Conservation (phyloP, 2,113 vertebrate species). For the Bos javanicus region DNA sequence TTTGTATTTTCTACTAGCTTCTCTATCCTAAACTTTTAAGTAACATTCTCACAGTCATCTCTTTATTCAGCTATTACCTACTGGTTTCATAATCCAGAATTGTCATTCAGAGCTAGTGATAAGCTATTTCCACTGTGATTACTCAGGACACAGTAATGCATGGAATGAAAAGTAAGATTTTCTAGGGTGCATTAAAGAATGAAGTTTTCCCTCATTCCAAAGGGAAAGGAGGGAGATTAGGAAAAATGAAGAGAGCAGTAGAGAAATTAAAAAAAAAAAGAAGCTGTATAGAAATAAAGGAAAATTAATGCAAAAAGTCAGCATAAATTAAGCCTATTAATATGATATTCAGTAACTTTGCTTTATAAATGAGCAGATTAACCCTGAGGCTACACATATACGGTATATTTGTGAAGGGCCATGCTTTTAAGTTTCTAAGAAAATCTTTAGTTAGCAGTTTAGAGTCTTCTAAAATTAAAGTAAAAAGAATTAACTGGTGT, state of each 20-base stretch:
- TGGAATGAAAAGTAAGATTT: background rate
- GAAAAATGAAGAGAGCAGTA: background rate
- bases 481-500: constrained; percentile 51
- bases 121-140: background rate
- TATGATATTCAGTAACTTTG: background rate
- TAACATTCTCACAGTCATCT: background rate
- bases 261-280: background rate
- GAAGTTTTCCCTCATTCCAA: background rate
- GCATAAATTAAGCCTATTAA: background rate
- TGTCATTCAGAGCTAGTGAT: background rate
- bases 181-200: background rate
- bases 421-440: constrained; percentile 12
- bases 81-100: background rate
- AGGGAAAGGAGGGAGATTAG: background rate
- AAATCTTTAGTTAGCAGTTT: constrained; percentile 56
- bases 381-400: background rate
- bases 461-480: constrained; percentile 65
- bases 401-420: background rate
- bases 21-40: background rate
- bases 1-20: background rate
- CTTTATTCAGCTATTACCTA: background rate
- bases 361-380: constrained; percentile 24
- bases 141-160: background rate
- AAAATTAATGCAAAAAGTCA: background rate
- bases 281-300: background rate